phyloP scores from a whole-genome alignment of 1,140 invertebrate genomes.

The Leptoteleia sp. region DNA sequence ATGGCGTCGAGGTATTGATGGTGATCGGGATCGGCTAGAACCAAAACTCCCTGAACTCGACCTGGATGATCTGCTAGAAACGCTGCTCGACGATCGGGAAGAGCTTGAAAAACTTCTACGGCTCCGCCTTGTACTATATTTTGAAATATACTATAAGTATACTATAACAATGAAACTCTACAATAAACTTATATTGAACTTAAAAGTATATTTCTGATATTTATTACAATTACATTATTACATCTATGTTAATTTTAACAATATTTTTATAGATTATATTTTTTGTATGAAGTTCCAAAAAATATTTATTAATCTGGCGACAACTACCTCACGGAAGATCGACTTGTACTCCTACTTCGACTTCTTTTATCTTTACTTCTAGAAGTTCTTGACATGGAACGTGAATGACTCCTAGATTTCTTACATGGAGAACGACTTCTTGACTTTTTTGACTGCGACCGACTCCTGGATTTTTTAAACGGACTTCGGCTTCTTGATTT shows the following conservation, averaged over 20 bases:
- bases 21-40: constrained; percentile 86
- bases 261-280: no score
- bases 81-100: constrained; percentile 71
- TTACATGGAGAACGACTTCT: constrained; percentile 24
- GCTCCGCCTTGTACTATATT: constrained; percentile 73
- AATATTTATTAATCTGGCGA: no score
- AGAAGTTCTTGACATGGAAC: constrained; percentile 72
- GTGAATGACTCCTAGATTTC: constrained; percentile 65
- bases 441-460: no score
- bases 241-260: no score
- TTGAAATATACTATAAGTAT: no score
- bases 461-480: no score
- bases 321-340: constrained; percentile 74
- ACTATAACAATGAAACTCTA: no score
- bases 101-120: constrained; percentile 76
- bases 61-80: constrained; percentile 64
- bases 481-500: no score
- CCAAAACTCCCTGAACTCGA: constrained; percentile 74
- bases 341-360: constrained; percentile 72
- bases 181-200: no score
- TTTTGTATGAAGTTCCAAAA: background rate
- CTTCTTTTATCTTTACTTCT: constrained; percentile 73
- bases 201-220: no score
- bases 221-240: no score
- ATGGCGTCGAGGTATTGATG: constrained; percentile 91